phyloP scores from a whole-genome alignment of 2,888 invertebrate species.

The Trissonchulus latispiculum region DNA sequence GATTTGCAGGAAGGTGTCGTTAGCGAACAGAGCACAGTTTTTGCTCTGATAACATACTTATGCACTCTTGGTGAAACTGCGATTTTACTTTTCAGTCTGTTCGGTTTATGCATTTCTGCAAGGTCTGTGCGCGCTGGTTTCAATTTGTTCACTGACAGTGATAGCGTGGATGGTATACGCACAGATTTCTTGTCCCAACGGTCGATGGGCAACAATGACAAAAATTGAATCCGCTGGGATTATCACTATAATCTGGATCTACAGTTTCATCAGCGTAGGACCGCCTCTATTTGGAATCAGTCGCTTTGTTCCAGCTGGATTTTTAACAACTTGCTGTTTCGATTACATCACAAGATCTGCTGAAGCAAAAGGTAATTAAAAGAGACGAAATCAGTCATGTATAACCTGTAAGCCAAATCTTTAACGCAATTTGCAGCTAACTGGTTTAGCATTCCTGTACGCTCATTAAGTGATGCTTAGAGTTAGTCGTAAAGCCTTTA shows the following conservation, averaged over 20 bases:
- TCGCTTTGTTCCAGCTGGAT: constrained; percentile 70
- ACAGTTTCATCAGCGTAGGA: constrained; percentile 59
- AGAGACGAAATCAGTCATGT: too few species aligned
- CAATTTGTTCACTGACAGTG: background rate
- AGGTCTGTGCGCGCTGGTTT: background rate
- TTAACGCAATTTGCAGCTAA: too few species aligned
- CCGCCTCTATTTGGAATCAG: constrained; percentile 65
- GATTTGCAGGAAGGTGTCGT: too few species aligned
- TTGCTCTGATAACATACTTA: too few species aligned
- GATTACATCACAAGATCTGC: constrained; percentile 63
- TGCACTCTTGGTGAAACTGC: too few species aligned
- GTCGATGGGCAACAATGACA: background rate
- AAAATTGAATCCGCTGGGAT: constrained; percentile 35
- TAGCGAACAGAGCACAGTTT: too few species aligned
- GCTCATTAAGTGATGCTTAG: too few species aligned
- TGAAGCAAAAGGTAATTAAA: constrained; percentile 53
- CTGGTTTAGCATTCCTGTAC: too few species aligned
- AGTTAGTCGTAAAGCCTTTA: too few species aligned
- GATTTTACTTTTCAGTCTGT: constrained; percentile 10
- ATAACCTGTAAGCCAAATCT: too few species aligned
- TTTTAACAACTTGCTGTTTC: constrained; percentile 70
- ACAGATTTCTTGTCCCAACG: background rate
- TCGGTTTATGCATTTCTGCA: background rate
- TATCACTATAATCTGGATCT: constrained; percentile 62
- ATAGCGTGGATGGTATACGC: background rate